These are phyloP conservation scores for Octomys mimax DNA, from an alignment of 2,797 vertebrate species.

Conservation along the genomic window DNA sequence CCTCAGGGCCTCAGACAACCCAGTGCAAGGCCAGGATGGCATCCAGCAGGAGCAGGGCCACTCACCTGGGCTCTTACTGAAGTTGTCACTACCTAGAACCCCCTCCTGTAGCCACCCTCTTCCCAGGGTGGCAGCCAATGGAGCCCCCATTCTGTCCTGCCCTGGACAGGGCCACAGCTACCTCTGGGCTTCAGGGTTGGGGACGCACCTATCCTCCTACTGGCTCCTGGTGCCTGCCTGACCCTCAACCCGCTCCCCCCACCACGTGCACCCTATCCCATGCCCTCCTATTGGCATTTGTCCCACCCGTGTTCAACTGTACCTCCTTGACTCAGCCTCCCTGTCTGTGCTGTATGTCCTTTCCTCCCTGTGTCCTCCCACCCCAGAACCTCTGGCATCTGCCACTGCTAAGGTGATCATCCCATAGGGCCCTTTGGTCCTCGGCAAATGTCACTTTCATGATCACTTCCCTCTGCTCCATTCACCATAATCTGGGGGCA, in stretches of 20 bases:
- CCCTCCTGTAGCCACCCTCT: neutral
- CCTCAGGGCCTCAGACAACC: neutral
- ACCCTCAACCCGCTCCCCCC: neutral
- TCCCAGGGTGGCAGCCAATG: neutral
- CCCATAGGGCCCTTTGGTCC: neutral
- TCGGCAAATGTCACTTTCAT: neutral
- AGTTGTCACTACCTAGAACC: neutral
- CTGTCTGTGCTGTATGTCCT: neutral
- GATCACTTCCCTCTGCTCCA: neutral
- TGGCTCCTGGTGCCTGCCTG: neutral
- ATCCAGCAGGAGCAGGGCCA: rapidly evolving
- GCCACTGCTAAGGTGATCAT: neutral
- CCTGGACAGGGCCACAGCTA: neutral
- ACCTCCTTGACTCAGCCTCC: neutral
- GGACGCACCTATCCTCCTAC: neutral
- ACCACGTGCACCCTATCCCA: neutral
- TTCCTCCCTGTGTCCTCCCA: neutral
- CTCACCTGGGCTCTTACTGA: neutral
- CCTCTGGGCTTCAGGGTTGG: rapidly evolving
- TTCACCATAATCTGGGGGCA: neutral
- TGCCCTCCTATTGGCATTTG: neutral
- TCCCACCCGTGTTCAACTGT: rapidly evolving
- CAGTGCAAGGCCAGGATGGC: neutral
- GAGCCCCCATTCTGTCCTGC: neutral
- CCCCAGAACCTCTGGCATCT: neutral